Conservation (phyloP, 2,888 invertebrate genomes). For the Halictus quadricinctus region DNA sequence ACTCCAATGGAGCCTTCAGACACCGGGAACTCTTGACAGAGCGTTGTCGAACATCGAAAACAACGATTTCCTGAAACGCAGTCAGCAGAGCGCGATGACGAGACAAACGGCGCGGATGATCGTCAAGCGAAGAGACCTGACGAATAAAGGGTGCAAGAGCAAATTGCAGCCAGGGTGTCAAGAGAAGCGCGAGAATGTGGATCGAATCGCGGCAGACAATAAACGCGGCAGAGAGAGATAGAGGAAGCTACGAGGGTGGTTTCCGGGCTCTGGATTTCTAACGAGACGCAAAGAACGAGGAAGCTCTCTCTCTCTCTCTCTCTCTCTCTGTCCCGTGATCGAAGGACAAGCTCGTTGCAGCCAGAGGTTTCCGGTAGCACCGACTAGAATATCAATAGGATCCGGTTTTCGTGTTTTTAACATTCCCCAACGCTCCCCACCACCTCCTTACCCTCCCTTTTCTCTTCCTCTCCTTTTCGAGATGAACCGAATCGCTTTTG, state of each 20-base stretch:
- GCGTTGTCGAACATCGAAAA: neutral
- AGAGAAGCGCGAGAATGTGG: neutral
- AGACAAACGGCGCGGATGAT: neutral
- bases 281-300: slow-evolving; percentile 28
- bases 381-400: slow-evolving; percentile 79
- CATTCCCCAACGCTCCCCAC: slow-evolving; percentile 24
- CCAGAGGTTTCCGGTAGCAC: slow-evolving; percentile 72
- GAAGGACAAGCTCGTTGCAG: slow-evolving; percentile 32
- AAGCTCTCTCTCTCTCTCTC: neutral
- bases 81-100: neutral
- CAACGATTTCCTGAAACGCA: neutral
- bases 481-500: slow-evolving; percentile 69
- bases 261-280: slow-evolving; percentile 1
- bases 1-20: neutral
- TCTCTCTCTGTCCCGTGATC: slow-evolving; percentile 10
- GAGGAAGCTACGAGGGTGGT: neutral
- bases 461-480: slow-evolving; percentile 22
- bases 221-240: neutral
- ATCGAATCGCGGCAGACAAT: neutral
- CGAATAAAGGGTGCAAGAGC: neutral
- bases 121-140: neutral
- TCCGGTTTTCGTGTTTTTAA: slow-evolving; percentile 63
- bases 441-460: neutral
- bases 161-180: neutral
- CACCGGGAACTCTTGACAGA: neutral